Evolutionary conservation across 2,888 invertebrate species (phyloP).

Genomic region (Sinhomidia bicolor): DNA sequence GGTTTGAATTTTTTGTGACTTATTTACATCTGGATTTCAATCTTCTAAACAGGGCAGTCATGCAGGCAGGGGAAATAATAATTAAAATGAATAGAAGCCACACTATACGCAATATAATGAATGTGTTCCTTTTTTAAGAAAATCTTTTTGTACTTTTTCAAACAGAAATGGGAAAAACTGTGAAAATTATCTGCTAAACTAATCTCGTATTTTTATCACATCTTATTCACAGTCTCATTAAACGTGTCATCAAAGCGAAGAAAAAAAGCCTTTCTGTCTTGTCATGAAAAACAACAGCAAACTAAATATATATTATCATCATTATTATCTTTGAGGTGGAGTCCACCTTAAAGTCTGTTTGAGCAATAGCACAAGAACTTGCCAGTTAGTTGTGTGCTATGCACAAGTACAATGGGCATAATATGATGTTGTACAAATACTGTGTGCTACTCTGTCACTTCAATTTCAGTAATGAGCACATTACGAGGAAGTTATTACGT

Average conservation of each 20-base stretch:
- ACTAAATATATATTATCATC: constrained; percentile 5
- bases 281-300: constrained; percentile 36
- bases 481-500: constrained; percentile 64
- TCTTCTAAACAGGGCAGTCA: not conserved
- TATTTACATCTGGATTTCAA: not conserved
- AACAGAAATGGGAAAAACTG: not conserved
- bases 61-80: constrained; percentile 7
- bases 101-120: not conserved
- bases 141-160: not conserved
- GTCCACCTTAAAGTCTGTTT: constrained; percentile 1
- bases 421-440: constrained; percentile 21
- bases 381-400: not conserved
- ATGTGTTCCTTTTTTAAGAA: not conserved
- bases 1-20: constrained; percentile 6
- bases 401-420: not conserved
- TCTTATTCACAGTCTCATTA: constrained; percentile 62
- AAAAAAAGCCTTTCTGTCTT: constrained; percentile 47
- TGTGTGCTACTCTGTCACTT: constrained; percentile 57
- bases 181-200: not conserved
- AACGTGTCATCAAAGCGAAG: constrained; percentile 71
- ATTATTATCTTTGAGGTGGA: constrained; percentile 28
- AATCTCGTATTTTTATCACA: constrained; percentile 53
- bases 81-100: constrained; percentile 37
- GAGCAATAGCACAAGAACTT: not conserved
- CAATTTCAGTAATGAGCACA: constrained; percentile 59